Conservation (phyloP, 1,140 invertebrate species). For the Conus ventricosus region DNA sequence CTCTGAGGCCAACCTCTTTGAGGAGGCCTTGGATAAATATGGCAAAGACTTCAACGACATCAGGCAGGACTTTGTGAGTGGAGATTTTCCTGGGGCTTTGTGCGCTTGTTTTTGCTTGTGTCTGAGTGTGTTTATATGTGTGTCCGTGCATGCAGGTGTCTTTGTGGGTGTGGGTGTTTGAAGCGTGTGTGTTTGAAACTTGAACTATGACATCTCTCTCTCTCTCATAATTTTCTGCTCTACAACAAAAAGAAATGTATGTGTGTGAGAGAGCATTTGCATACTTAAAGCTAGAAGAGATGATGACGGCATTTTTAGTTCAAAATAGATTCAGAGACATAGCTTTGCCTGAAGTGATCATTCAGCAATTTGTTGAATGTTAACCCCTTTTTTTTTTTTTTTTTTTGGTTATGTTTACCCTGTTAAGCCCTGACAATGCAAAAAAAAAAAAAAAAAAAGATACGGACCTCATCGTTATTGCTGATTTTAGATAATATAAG, state of each 20-base stretch:
- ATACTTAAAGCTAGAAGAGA: too few species aligned
- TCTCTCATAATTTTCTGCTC: not conserved
- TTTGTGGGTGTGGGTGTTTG: not conserved
- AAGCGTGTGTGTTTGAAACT: not conserved
- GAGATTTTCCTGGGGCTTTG: not conserved
- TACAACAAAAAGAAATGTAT: not conserved
- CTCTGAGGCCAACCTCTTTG: slow-evolving; percentile 98
- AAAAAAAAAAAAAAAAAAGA: too few species aligned
- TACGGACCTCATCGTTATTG: too few species aligned
- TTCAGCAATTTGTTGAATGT: too few species aligned
- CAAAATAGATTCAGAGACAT: too few species aligned
- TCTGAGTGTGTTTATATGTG: not conserved
- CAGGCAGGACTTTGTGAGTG: slow-evolving; percentile 95
- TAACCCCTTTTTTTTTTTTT: too few species aligned
- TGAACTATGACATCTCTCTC: not conserved
- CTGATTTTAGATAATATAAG: too few species aligned
- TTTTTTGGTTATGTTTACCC: too few species aligned
- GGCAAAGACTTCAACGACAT: slow-evolving; percentile 99
- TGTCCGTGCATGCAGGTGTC: not conserved
- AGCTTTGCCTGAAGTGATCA: too few species aligned
- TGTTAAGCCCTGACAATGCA: too few species aligned
- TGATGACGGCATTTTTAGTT: too few species aligned
- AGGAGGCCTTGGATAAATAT: slow-evolving; percentile 98
- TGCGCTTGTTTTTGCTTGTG: not conserved
- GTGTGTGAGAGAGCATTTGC: slow-evolving; percentile 31